Percentiles rank a stretch among this genome's conserved stretches.
These are phyloP conservation scores for Machaerirhynchus nigripectus DNA, from an alignment of 2,113 vertebrate genomes.

Conservation along the genomic window DNA sequence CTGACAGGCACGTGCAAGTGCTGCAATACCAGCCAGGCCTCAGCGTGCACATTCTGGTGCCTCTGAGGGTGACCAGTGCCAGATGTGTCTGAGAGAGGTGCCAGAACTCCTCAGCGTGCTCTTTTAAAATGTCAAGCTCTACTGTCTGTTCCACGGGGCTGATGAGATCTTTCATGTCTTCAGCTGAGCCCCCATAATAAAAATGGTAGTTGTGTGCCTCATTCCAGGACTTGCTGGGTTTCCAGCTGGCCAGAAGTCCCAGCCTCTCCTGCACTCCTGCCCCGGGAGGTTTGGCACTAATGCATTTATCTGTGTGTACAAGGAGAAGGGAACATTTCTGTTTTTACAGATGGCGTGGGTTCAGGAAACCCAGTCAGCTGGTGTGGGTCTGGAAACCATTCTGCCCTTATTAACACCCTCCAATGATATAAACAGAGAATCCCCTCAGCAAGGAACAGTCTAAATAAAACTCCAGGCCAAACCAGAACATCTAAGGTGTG, in stretches of 20 bases:
- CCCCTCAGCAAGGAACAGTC: conserved; percentile 62
- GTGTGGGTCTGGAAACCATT: conserved; percentile 64
- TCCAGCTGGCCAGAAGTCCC: not conserved
- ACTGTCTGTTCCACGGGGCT: not conserved
- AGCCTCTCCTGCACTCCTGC: not conserved
- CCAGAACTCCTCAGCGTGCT: not conserved
- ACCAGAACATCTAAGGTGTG: conserved; percentile 60
- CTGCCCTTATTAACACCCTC: conserved; percentile 68
- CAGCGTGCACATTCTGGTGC: not conserved
- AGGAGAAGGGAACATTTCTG: conserved; percentile 59
- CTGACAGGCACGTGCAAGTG: not conserved
- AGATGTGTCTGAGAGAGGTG: not conserved
- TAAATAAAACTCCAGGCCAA: conserved; percentile 64
- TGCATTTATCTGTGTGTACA: conserved; percentile 38
- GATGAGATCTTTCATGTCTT: not conserved
- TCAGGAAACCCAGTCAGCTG: conserved; percentile 67
- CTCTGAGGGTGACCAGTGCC: not conserved
- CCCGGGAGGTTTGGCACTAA: not conserved
- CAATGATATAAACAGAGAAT: conserved; percentile 64
- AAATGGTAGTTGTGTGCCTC: not conserved
- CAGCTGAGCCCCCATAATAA: not conserved
- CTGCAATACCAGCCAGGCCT: not conserved
- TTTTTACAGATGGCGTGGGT: conserved; percentile 60
- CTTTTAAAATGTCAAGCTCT: conserved; percentile 5
- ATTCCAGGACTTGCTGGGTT: not conserved